Evolutionary conservation across 1,140 invertebrate species (phyloP), one percentile per base, ranked within the genome.

Genomic region (Portunus trituberculatus): DNA sequence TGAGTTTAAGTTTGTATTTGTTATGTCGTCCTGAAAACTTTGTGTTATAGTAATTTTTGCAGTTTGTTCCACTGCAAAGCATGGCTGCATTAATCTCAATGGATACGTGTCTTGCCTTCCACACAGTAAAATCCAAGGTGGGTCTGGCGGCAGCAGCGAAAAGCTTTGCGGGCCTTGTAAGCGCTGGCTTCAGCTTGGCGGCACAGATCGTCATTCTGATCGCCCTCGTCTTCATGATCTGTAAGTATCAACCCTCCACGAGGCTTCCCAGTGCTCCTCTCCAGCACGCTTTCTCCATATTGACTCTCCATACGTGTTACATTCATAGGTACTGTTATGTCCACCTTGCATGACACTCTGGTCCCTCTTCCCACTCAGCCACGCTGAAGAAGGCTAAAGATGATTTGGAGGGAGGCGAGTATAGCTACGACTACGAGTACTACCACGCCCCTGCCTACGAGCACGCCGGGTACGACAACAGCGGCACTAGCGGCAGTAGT

Each of bases 341-440:
- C 39, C 39, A 39, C 39, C 39, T 39, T 6, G 39, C 39, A 39
- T 39, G 39, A 39, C 39, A 6, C 39, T 6, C 39, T 39, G 39
- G 1, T 6, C 45, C 0, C 48, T 89, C 25, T 83, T 45, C n/a
- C 29, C 46, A 1, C 29, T 4, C 84, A 93, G 93, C 25, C 31
- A 93, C 83, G 29, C 84, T 93, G 10, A 88, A 87, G 28, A 16
- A 12, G 3, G 25, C 59, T n/a, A 76, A 39, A 7, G 90, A 59
- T 3, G 90, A 67, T 31, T 6, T 91, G 6, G 52, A 32, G 8
- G 3, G 7, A 25, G 4, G 8, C 29, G 59, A 39, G 20, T 25
- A 76, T 8, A n/a, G 52, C n/a, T 31, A 25, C 25, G 94, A 91
- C 89, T 91, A 95, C 39, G 94, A 95, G 6, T 95, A 95, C 89